phyloP scores from a whole-genome alignment of 2,797 vertebrate genomes.

The Tiaroga cobitis region DNA sequence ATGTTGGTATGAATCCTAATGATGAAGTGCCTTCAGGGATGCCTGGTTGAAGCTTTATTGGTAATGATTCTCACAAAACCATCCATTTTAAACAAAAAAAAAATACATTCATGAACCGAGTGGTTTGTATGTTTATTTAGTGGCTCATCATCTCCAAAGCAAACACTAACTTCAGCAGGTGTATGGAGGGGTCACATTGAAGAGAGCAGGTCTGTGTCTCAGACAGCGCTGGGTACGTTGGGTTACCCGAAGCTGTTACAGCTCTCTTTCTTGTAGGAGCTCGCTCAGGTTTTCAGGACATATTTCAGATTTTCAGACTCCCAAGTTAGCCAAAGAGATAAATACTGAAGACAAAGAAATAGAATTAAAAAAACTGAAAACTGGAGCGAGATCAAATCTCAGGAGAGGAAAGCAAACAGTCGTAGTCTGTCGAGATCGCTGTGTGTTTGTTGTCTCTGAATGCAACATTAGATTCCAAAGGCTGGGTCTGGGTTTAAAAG shows the following conservation, averaged over 20 bases:
- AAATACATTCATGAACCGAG: not conserved
- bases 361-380: slow-evolving; percentile 1
- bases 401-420: slow-evolving; percentile 46
- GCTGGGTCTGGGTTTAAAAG: slow-evolving; percentile 45
- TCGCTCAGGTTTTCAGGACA: not conserved
- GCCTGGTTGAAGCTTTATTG: not conserved
- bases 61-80: not conserved
- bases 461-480: slow-evolving; percentile 54
- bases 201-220: slow-evolving; percentile 6
- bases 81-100: not conserved
- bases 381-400: slow-evolving; percentile 38
- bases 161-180: slow-evolving; percentile 1
- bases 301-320: slow-evolving; percentile 52
- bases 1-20: not conserved
- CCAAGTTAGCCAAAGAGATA: slow-evolving; percentile 26
- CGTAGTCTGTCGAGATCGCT: slow-evolving; percentile 28
- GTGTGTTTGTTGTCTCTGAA: slow-evolving; percentile 65
- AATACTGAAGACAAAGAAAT: slow-evolving; percentile 16
- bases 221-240: not conserved
- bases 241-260: not conserved
- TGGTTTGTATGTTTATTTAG: not conserved
- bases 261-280: not conserved
- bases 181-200: not conserved
- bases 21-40: not conserved
- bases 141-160: not conserved